Evolutionary conservation across 64 coral and sea anemone genomes (phyloP).

Genomic region (Platygyra sinensis): DNA sequence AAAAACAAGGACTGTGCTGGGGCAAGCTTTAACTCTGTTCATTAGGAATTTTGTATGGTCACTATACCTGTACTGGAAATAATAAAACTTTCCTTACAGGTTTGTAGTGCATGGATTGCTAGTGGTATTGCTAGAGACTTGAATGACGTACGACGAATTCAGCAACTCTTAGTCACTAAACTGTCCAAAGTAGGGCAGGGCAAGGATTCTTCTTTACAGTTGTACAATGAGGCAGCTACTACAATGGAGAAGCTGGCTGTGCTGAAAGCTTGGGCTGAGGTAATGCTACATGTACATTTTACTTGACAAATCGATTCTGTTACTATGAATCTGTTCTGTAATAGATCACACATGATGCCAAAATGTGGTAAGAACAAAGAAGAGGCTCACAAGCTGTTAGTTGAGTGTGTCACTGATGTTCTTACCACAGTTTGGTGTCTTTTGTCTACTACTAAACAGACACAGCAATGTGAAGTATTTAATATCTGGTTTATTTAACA

Average conservation of each 20-base stretch:
- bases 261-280: conserved; percentile 93
- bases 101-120: conserved; percentile 99
- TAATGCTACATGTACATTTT: background rate
- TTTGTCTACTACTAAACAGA: too few species aligned
- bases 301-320: background rate
- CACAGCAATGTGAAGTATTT: too few species aligned
- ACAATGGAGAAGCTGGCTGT: conserved; percentile 99
- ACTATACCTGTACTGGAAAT: background rate
- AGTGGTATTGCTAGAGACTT: conserved; percentile 94
- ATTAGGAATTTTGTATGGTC: background rate
- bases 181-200: conserved; percentile 90
- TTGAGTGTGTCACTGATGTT: too few species aligned
- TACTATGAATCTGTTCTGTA: too few species aligned
- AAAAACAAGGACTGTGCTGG: too few species aligned
- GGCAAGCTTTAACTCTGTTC: too few species aligned
- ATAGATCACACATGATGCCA: too few species aligned
- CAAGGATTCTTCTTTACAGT: conserved; percentile 88
- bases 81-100: conserved; percentile 34
- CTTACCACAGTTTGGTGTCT: too few species aligned
- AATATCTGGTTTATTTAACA: too few species aligned
- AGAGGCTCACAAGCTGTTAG: too few species aligned
- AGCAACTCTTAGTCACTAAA: conserved; percentile 94
- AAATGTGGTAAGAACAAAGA: too few species aligned
- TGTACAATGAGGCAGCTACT: conserved; percentile 97
- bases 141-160: conserved; percentile 95